phyloP scores from a whole-genome alignment of 2,888 invertebrate genomes.

The Macrosoma leucophasiata region DNA sequence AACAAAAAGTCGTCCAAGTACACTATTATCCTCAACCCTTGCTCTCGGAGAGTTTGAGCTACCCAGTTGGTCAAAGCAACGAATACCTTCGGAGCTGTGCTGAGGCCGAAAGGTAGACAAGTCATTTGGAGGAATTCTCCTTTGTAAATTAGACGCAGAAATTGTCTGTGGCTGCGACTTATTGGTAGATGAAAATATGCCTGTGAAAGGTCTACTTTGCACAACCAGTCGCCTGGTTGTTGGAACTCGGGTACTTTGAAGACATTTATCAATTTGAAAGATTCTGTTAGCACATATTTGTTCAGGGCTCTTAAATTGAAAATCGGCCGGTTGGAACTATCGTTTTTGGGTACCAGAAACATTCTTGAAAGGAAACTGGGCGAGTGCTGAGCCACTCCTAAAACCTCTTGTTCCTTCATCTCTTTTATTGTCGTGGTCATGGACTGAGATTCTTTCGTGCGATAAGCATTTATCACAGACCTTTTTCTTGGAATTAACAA shows the following conservation, averaged over 20 bases:
- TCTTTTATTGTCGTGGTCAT: slow-evolving; percentile 10
- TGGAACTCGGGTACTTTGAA: slow-evolving; percentile 12
- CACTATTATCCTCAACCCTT: slow-evolving; percentile 22
- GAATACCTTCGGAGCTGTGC: slow-evolving; percentile 21
- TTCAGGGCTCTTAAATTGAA: slow-evolving; percentile 13
- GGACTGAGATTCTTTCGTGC: neutral
- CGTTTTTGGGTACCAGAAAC: slow-evolving; percentile 11
- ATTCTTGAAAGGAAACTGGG: slow-evolving; percentile 15
- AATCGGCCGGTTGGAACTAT: slow-evolving; percentile 6
- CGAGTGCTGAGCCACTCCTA: slow-evolving; percentile 3
- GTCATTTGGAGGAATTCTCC: slow-evolving; percentile 19
- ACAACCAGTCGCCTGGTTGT: slow-evolving; percentile 17
- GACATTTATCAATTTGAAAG: slow-evolving; percentile 18
- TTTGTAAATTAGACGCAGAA: slow-evolving; percentile 18
- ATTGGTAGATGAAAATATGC: slow-evolving; percentile 25
- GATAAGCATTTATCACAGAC: neutral
- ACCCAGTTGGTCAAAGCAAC: slow-evolving; percentile 26
- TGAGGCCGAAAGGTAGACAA: slow-evolving; percentile 23
- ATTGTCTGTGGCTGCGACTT: slow-evolving; percentile 18
- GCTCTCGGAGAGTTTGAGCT: slow-evolving; percentile 20
- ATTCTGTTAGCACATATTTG: slow-evolving; percentile 7
- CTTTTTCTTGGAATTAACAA: slow-evolving; percentile 5
- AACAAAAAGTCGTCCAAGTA: slow-evolving; percentile 26
- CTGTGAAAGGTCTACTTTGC: slow-evolving; percentile 25
- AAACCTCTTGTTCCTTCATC: slow-evolving; percentile 16